Conservation (phyloP, 2,888 invertebrate species). For the Scelioninae gen. 1 region DNA sequence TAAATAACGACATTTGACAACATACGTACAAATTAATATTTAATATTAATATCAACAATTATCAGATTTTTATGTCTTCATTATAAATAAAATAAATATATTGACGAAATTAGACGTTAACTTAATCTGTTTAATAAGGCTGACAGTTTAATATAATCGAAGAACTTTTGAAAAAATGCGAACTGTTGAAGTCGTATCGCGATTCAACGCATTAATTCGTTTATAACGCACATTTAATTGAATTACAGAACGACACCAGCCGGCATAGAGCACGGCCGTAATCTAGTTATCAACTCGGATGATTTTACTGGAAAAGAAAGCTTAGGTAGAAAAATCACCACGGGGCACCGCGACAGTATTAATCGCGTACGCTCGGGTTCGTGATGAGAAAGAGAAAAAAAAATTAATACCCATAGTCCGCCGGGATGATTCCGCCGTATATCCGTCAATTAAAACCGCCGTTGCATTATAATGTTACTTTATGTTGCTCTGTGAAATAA, state of each 20-base stretch:
- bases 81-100: no score
- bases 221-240: slow-evolving; percentile 61
- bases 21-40: no score
- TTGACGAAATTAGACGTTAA: not conserved
- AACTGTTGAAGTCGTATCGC: slow-evolving; percentile 40
- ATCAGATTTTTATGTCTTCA: no score
- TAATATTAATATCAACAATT: no score
- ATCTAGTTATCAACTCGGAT: slow-evolving; percentile 62
- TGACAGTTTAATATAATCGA: slow-evolving; percentile 33
- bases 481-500: slow-evolving; percentile 14
- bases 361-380: no score
- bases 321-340: no score
- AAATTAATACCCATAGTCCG: slow-evolving; percentile 46
- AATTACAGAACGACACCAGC: slow-evolving; percentile 43
- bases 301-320: slow-evolving; percentile 52
- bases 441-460: slow-evolving; percentile 55
- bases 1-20: no score
- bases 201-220: slow-evolving; percentile 55
- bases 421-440: slow-evolving; percentile 51
- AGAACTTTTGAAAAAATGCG: slow-evolving; percentile 32
- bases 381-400: slow-evolving; percentile 41
- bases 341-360: no score
- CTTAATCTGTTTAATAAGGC: not conserved
- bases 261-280: slow-evolving; percentile 39
- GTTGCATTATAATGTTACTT: slow-evolving; percentile 35